Evolutionary conservation across 2,888 invertebrate genomes (phyloP), one percentile per base, ranked within the genome.

Genomic region (Rutpela maculata): DNA sequence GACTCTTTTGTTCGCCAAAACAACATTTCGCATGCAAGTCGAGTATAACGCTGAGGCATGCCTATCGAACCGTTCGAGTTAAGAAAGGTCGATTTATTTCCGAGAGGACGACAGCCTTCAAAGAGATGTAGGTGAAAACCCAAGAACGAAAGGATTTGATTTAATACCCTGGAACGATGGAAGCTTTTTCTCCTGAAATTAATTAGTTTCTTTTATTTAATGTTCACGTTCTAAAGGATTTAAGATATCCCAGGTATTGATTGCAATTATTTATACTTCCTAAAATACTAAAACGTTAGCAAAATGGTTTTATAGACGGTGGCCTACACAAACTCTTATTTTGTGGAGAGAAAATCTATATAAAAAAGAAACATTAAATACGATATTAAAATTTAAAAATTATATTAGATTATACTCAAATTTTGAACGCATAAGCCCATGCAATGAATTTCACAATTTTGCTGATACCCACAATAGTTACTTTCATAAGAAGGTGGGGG

Each of bases 61-160:
- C 77, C 81, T 75, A 80, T 80, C 81, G 79, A 77, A 82, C 50
- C 77, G 76, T 70, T 79, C 71, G 62, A 69, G 79, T 79, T 79
- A 76, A 74, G 78, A 81, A 77, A 80, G 81, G 82, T 81, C 82
- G 80, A 84, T 84, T 84, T 82, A 82, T 84, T 84, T 82, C 81
- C 74, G 62, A 75, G 81, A 78, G 78, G 80, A 76, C 83, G 83
- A 81, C 84, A 84, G 83, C 80, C 80, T 80, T 80, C 78, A 78
- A 70, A 74, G 78, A 78, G 83, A 81, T 83, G 79, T 81, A 83
- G 84, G 83, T 82, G 84, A 83, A 82, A 83, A 83, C 82, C 80
- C 81, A 76, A 81, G 78, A 76, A 81, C 77, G 74, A 74, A 76
- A 79, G 76, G 82, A 82, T 83, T 84, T 85, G 83, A 83, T 84